phyloP scores from a whole-genome alignment of 2,888 invertebrate genomes.

The Parascotia fuliginaria region DNA sequence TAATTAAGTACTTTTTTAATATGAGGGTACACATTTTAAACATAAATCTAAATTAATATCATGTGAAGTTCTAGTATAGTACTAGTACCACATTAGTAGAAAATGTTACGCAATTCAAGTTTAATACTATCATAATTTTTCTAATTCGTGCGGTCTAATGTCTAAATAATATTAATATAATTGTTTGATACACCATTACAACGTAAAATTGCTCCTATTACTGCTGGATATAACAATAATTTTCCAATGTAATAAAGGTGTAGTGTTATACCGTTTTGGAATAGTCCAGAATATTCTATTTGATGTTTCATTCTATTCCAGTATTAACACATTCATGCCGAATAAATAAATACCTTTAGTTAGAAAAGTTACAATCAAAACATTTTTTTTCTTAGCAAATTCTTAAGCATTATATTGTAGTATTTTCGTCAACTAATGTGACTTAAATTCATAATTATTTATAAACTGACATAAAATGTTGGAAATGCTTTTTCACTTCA shows the following conservation, averaged over 20 bases:
- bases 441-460: no score
- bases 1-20: no score
- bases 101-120: constrained; percentile 8
- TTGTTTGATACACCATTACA: neutral
- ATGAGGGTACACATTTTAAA: no score
- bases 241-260: neutral
- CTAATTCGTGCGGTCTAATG: constrained; percentile 14
- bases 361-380: constrained; percentile 9
- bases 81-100: constrained; percentile 22
- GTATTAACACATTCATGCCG: constrained; percentile 12
- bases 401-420: no score
- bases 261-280: neutral
- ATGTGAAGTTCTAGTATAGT: no score
- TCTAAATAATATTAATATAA: neutral
- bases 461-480: no score
- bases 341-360: constrained; percentile 30
- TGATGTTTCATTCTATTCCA: constrained; percentile 1
- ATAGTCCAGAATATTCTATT: constrained; percentile 3
- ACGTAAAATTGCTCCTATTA: no score
- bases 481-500: no score
- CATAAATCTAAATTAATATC: no score
- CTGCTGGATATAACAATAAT: neutral
- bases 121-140: constrained; percentile 10
- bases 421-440: no score
- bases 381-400: neutral